Evolutionary conservation across 2,113 vertebrate genomes (phyloP).

Genomic region (Salvelinus fontinalis): DNA sequence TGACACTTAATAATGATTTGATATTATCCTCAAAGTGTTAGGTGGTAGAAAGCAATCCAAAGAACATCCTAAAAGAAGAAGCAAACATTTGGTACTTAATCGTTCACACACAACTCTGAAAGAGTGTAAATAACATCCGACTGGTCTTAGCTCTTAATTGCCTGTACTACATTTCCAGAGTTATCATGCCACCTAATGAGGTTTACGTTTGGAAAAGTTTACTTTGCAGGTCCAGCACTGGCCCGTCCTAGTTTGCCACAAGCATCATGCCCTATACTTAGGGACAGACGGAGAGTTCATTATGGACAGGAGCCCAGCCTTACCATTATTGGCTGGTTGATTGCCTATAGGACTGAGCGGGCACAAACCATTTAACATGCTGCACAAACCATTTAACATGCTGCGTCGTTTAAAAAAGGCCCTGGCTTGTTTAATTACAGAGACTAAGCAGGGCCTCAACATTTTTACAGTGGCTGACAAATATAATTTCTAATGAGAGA

Average conservation of each 20-base stretch:
- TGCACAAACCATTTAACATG: slow-evolving; percentile 24
- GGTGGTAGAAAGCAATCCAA: neutral
- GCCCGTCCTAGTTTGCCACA: slow-evolving; percentile 7
- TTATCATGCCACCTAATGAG: slow-evolving; percentile 22
- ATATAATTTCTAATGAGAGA: neutral
- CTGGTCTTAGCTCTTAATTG: neutral
- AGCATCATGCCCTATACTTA: neutral
- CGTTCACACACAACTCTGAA: neutral
- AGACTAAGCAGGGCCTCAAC: neutral
- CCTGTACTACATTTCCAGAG: neutral
- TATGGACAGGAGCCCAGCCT: slow-evolving; percentile 8
- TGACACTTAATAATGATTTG: neutral
- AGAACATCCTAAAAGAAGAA: no score
- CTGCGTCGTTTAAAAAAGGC: slow-evolving; percentile 2
- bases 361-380: slow-evolving; percentile 22
- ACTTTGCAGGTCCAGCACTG: slow-evolving; percentile 19
- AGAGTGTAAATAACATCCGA: neutral
- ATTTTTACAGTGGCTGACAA: slow-evolving; percentile 6
- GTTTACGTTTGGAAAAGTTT: slow-evolving; percentile 29
- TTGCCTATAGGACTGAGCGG: slow-evolving; percentile 38
- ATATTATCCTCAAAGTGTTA: neutral
- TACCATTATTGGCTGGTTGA: slow-evolving; percentile 34
- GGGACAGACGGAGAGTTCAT: slow-evolving; percentile 17
- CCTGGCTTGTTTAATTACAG: slow-evolving; percentile 25
- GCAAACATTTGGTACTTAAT: neutral